These are phyloP conservation scores for Athrips mouffetella DNA, from an alignment of 2,888 invertebrate species.

Conservation along the genomic window DNA sequence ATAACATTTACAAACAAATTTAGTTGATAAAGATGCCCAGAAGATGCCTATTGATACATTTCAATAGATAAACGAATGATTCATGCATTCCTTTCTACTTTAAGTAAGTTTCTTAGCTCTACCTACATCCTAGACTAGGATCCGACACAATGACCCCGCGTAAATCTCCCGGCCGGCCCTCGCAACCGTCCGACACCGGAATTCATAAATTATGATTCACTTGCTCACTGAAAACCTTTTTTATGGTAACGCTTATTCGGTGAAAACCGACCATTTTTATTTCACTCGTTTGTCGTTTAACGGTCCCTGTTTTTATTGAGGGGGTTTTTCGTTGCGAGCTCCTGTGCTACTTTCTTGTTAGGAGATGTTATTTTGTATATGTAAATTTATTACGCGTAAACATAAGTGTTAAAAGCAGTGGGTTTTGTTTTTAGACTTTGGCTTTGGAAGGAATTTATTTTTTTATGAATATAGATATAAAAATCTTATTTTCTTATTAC, in stretches of 20 bases:
- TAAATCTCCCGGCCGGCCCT: slow-evolving; percentile 61
- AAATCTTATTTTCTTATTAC: too few relatives aligned
- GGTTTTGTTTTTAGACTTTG: neutral
- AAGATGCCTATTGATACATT: too few relatives aligned
- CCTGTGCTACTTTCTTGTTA: slow-evolving; percentile 21
- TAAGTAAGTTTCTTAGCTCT: slow-evolving; percentile 30
- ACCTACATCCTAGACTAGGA: slow-evolving; percentile 46
- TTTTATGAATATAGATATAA: neutral
- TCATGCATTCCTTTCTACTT: too few relatives aligned
- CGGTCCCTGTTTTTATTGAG: neutral
- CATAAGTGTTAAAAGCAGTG: slow-evolving; percentile 3
- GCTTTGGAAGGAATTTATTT: neutral
- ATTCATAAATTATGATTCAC: slow-evolving; percentile 79
- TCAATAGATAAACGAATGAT: too few relatives aligned
- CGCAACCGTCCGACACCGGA: slow-evolving; percentile 63
- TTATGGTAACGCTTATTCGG: slow-evolving; percentile 75
- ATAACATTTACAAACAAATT: too few relatives aligned
- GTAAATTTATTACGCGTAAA: slow-evolving; percentile 19
- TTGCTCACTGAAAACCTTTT: slow-evolving; percentile 78
- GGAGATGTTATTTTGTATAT: slow-evolving; percentile 15
- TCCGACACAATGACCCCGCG: slow-evolving; percentile 73
- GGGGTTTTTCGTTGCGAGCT: neutral
- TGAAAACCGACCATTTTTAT: slow-evolving; percentile 32
- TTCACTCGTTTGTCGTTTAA: slow-evolving; percentile 22
- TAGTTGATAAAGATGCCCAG: too few relatives aligned